phyloP scores from a whole-genome alignment of 1,140 invertebrate genomes.

The Cecropterus lyciades region DNA sequence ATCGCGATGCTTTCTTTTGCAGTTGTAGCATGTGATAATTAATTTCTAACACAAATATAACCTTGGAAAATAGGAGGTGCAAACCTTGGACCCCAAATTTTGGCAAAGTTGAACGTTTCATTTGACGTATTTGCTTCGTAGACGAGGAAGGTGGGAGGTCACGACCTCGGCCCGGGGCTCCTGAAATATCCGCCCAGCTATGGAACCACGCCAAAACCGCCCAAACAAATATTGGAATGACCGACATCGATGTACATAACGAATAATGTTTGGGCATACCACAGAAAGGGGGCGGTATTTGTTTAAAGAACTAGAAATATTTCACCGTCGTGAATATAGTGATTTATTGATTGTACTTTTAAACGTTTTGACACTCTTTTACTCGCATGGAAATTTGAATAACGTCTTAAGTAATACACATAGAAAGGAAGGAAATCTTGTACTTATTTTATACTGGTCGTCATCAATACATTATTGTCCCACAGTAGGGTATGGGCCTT shows the following conservation, averaged over 20 bases:
- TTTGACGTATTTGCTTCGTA: constrained; percentile 5
- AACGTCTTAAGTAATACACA: too few relatives aligned
- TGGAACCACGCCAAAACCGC: constrained; percentile 57
- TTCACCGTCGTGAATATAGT: neutral
- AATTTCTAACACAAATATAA: too few relatives aligned
- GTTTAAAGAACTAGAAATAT: neutral
- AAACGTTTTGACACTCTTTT: too few relatives aligned
- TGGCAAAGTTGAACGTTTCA: neutral
- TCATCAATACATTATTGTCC: too few relatives aligned
- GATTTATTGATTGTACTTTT: neutral
- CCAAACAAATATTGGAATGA: constrained; percentile 38
- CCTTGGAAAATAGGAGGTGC: too few relatives aligned
- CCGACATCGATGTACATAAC: constrained; percentile 30
- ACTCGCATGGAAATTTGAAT: too few relatives aligned
- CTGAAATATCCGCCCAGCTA: constrained; percentile 55
- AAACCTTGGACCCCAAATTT: too few relatives aligned
- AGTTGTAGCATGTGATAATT: too few relatives aligned
- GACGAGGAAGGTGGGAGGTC: constrained; percentile 54
- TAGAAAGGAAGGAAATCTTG: too few relatives aligned
- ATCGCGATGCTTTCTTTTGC: too few relatives aligned
- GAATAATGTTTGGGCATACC: constrained; percentile 30
- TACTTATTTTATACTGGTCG: too few relatives aligned
- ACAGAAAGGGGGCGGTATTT: constrained; percentile 5
- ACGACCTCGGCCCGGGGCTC: constrained; percentile 54
- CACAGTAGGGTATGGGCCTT: too few relatives aligned